phyloP scores from a whole-genome alignment of 2,888 invertebrate species.

The Invenusta paracnida region DNA sequence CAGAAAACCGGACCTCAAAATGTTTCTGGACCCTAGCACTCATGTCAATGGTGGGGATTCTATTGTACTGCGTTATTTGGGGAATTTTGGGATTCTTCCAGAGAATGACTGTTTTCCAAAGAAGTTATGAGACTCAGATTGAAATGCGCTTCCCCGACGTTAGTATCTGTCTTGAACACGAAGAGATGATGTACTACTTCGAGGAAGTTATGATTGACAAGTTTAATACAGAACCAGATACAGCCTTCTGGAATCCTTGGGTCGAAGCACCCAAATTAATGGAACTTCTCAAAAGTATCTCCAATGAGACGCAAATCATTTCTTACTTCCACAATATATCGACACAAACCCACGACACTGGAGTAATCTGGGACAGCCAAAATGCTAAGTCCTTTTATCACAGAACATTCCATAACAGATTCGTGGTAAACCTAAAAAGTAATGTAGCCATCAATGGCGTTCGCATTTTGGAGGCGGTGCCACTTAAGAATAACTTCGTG shows the following conservation, averaged over 20 bases:
- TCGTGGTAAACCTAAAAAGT: neutral
- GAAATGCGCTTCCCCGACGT: neutral
- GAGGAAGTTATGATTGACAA: neutral
- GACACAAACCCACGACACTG: neutral
- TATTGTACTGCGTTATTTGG: neutral
- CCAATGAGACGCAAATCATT: neutral
- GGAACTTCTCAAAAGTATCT: neutral
- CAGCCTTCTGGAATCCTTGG: neutral
- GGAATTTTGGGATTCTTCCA: neutral
- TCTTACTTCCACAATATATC: neutral
- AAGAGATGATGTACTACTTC: neutral
- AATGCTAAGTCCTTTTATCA: neutral
- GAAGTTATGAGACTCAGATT: neutral
- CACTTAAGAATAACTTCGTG: neutral
- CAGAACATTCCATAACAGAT: neutral
- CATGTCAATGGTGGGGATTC: neutral
- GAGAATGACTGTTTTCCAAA: neutral
- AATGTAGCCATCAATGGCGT: neutral
- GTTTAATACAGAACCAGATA: neutral
- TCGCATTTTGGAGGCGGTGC: neutral
- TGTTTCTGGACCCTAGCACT: neutral
- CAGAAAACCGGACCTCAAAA: neutral
- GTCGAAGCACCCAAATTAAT: neutral
- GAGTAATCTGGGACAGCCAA: neutral
- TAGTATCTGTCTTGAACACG: neutral